phyloP scores from a whole-genome alignment of 2,888 invertebrate species.

The Teinopalpus imperialis region DNA sequence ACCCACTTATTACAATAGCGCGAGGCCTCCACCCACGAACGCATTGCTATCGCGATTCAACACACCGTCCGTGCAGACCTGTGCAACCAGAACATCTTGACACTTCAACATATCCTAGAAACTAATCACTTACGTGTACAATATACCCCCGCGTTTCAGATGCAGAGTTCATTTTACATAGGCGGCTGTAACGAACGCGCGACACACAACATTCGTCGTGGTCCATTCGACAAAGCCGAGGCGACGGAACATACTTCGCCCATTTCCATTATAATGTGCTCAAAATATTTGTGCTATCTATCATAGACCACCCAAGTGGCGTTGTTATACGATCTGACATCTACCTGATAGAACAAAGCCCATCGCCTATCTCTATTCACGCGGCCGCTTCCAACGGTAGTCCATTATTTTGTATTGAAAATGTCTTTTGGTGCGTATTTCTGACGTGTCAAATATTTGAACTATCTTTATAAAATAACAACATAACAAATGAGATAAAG shows the following conservation, averaged over 20 bases:
- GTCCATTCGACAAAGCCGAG: slow-evolving; percentile 57
- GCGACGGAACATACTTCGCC: slow-evolving; percentile 54
- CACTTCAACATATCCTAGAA: slow-evolving; percentile 27
- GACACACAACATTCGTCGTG: slow-evolving; percentile 66
- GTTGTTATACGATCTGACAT: slow-evolving; percentile 64
- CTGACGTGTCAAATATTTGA: no score
- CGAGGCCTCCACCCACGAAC: slow-evolving; percentile 50
- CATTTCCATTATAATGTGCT: slow-evolving; percentile 77
- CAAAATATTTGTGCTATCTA: slow-evolving; percentile 74
- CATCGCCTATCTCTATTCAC: slow-evolving; percentile 55
- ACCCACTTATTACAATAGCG: slow-evolving; percentile 38
- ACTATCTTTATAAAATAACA: no score
- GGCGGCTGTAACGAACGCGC: slow-evolving; percentile 33
- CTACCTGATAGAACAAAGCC: slow-evolving; percentile 72
- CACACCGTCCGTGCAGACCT: slow-evolving; percentile 49
- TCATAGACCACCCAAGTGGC: slow-evolving; percentile 70
- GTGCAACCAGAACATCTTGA: slow-evolving; percentile 41
- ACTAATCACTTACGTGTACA: slow-evolving; percentile 1
- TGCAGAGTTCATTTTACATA: slow-evolving; percentile 35
- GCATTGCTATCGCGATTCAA: slow-evolving; percentile 57
- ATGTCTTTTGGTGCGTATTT: no score
- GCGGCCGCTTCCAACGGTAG: slow-evolving; percentile 37
- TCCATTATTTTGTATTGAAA: slow-evolving; percentile 29
- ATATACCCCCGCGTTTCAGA: neutral
- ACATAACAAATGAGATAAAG: no score